phyloP scores from a whole-genome alignment of 2,113 vertebrate species.

The Pampusana beccarii region DNA sequence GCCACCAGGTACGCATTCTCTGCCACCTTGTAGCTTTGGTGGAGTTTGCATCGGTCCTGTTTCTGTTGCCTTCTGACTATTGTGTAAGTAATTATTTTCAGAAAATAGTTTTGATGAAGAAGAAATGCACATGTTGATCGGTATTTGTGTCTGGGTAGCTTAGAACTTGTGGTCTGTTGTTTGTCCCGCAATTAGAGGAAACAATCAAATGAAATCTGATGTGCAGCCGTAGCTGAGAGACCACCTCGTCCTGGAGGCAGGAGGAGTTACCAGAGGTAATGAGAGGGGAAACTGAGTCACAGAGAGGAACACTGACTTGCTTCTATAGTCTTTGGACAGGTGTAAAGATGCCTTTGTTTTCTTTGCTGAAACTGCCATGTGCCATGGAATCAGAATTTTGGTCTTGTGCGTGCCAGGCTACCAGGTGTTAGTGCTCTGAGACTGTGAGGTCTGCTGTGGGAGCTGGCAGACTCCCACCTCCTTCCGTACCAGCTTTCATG shows the following conservation, averaged over 20 bases:
- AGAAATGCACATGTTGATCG: neutral
- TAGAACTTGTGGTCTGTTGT: neutral
- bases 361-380: neutral
- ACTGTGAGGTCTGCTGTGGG: neutral
- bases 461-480: neutral
- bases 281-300: neutral
- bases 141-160: neutral
- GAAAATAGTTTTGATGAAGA: neutral
- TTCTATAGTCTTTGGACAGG: neutral
- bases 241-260: neutral
- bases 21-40: accelerated
- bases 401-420: neutral
- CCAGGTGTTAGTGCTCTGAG: neutral
- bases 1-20: neutral
- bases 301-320: neutral
- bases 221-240: accelerated
- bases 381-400: neutral
- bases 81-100: neutral
- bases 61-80: neutral
- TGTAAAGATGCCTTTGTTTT: neutral
- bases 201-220: neutral
- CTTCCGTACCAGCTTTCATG: neutral
- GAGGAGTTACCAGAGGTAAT: neutral
- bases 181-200: neutral
- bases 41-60: accelerated